Evolutionary conservation across 92 coral and sea anemone species (phyloP), one percentile per base, ranked within the genome.

Genomic region (Metridium senile): DNA sequence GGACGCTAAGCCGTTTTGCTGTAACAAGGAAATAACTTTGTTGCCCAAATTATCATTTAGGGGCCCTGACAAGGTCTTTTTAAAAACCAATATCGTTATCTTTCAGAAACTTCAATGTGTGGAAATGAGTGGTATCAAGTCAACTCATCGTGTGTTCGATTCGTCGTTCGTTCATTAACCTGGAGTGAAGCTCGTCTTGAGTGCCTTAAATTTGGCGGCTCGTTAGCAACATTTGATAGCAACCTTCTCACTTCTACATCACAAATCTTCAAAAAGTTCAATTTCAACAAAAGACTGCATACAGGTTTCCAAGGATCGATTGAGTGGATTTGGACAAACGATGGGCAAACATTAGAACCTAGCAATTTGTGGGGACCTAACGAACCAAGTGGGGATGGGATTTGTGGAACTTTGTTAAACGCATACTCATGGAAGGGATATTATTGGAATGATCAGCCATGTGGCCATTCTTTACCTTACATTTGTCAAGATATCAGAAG

Each of bases 321-420:
- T 2, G 19, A 22, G 28, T 74, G 78, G 78, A 21, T 18, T 22
- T 75, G 81, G 81, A 1, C 43, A 7, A 75, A 35, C 25, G 71
- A 70, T n/a, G 27, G 26, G 32, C 32, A 62, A 13, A 27, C 47
- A 35, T 34, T 75, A 8, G 49, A 13, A 39, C 49, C 49, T 4
- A 61, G 71, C 0, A 30, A 75, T 39, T 62, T 75, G 11, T 75
- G 81, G 81, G 81, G 81, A 10, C 81, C 81, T 21, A 61, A 57
- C 1, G 59, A 75, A 29, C 81, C 81, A 45, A 39, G 58, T 28
- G 81, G 81, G 19, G 17, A 63, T 9, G 81, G 63, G 28, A 2
- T 33, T 20, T 75, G 81, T 63, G 81, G 81, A 11, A n/a, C 72
- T 19, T 39, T 75, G 1, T 56, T 75, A 39, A 62, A 75, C 46